A percentile compares a stretch with the other conserved stretches of the same genome.
Conservation (phyloP, 2,113 vertebrate species). For the Camelus bactrianus region DNA sequence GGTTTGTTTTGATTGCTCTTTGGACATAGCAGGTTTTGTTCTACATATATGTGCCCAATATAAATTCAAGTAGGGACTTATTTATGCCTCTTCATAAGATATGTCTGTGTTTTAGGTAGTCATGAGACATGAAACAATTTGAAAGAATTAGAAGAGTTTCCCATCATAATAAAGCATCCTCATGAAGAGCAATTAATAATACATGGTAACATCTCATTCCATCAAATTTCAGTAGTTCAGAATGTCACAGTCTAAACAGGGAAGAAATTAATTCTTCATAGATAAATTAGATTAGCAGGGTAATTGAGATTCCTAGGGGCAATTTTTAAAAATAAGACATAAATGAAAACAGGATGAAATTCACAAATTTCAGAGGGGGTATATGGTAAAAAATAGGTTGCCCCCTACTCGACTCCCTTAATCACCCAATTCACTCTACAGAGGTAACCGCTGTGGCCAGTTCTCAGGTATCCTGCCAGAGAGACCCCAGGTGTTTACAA, state of each 20-base stretch:
- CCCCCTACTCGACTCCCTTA: background rate
- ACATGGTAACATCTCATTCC: background rate
- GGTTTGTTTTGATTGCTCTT: slow-evolving; percentile 27
- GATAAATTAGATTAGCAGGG: background rate
- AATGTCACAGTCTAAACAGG: background rate
- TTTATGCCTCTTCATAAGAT: background rate
- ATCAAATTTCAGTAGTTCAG: slow-evolving; percentile 45
- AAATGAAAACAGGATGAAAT: slow-evolving; percentile 37
- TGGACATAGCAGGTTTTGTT: background rate
- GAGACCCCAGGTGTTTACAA: background rate
- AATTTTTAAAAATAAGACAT: background rate
- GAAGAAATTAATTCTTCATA: slow-evolving; percentile 38
- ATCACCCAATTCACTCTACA: background rate
- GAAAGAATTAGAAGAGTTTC: background rate
- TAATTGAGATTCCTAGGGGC: background rate
- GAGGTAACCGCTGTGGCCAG: background rate
- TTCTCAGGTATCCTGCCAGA: background rate
- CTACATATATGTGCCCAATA: background rate
- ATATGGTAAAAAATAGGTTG: background rate
- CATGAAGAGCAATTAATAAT: slow-evolving; percentile 29
- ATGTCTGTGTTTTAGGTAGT: slow-evolving; percentile 2
- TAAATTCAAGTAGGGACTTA: background rate
- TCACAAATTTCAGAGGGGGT: background rate
- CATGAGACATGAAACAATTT: background rate
- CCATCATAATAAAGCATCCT: background rate